These are phyloP conservation scores for Xyrauchen texanus DNA, from an alignment of 2,113 vertebrate species.

Conservation along the genomic window DNA sequence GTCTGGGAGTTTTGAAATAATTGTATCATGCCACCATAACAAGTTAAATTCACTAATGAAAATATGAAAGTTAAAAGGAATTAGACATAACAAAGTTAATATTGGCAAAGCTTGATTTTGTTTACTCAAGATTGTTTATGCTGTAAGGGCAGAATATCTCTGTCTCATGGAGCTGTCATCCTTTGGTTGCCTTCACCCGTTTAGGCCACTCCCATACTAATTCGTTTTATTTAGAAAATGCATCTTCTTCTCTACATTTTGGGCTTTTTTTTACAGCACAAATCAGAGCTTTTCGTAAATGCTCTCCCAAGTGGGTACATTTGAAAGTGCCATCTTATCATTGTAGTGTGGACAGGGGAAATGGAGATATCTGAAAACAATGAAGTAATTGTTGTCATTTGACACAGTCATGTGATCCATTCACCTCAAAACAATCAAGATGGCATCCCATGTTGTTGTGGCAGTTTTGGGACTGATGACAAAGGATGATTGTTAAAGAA, in stretches of 20 bases:
- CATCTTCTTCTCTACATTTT: no score
- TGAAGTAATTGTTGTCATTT: no score
- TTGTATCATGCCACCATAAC: not conserved
- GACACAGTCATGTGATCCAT: no score
- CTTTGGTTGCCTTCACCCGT: not conserved
- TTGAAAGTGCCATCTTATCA: no score
- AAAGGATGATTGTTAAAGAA: no score
- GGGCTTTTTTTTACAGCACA: no score
- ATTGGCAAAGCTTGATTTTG: not conserved
- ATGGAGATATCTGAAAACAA: no score
- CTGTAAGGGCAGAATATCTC: not conserved
- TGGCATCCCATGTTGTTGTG: not conserved
- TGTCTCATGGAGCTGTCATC: not conserved
- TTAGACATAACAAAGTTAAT: not conserved
- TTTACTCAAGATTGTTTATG: not conserved
- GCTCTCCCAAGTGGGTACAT: no score
- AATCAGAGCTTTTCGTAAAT: no score
- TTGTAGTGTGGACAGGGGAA: no score
- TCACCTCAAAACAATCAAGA: no score
- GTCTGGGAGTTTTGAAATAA: constrained; percentile 4
- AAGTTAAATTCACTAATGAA: not conserved
- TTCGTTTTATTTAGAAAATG: not conserved
- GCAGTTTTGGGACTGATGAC: no score
- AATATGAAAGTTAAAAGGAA: not conserved
- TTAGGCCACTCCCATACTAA: not conserved